Evolutionary conservation across 1,140 invertebrate genomes (phyloP).

Genomic region (Drosophila malerkotliana): DNA sequence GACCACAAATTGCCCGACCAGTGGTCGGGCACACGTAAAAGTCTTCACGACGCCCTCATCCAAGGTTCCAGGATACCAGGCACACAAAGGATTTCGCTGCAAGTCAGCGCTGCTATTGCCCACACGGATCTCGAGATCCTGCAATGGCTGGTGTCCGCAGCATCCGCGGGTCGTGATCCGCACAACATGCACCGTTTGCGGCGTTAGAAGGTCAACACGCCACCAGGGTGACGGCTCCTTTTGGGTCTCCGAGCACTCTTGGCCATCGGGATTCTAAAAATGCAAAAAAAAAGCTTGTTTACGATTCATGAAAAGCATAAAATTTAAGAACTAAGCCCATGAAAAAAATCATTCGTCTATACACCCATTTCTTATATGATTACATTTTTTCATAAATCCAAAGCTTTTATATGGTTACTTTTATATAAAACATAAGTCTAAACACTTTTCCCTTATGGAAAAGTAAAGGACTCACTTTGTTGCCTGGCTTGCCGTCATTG

Average conservation of each 20-base stretch:
- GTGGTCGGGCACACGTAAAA: conserved; percentile 92
- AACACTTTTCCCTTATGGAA: too few relatives aligned
- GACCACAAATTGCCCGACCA: conserved; percentile 94
- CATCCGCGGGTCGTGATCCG: conserved; percentile 93
- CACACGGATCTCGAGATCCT: conserved; percentile 95
- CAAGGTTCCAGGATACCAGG: conserved; percentile 96
- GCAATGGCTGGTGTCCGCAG: conserved; percentile 94
- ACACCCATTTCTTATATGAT: too few relatives aligned
- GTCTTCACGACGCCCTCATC: conserved; percentile 96
- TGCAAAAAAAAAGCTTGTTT: not conserved
- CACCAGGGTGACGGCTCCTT: conserved; percentile 95
- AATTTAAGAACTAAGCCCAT: too few relatives aligned
- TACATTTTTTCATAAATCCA: too few relatives aligned
- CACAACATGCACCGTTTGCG: conserved; percentile 93
- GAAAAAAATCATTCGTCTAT: too few relatives aligned
- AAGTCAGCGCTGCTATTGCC: conserved; percentile 94
- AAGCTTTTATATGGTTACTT: too few relatives aligned
- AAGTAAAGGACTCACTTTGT: conserved; percentile 78
- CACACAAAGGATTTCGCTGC: conserved; percentile 94
- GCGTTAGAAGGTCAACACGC: conserved; percentile 93
- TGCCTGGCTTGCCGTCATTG: conserved; percentile 91
- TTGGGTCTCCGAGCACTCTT: conserved; percentile 94
- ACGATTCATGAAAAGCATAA: too few relatives aligned
- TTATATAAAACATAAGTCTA: too few relatives aligned
- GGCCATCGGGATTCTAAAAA: conserved; percentile 91